Percentiles rank a stretch among this genome's conserved stretches.
Conservation (phyloP, 2,797 vertebrate species). For the Tapera naevia region DNA sequence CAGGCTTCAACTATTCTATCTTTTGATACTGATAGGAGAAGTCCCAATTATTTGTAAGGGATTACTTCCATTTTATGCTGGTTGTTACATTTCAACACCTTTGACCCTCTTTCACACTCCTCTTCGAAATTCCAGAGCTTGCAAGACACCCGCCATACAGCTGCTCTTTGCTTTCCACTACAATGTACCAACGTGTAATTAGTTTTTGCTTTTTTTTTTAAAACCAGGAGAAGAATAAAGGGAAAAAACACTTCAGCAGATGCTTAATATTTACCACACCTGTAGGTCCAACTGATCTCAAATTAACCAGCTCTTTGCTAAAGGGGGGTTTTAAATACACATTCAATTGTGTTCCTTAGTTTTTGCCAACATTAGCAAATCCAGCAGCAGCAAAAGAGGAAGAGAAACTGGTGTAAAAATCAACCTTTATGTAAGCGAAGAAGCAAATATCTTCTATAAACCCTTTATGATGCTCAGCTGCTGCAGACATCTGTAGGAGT, state of each 20-base stretch:
- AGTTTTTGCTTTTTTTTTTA: neutral
- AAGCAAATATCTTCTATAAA: neutral
- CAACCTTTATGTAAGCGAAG: neutral
- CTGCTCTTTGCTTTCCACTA: neutral
- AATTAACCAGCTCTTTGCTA: neutral
- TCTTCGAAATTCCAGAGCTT: neutral
- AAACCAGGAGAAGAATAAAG: neutral
- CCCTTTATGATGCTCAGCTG: neutral
- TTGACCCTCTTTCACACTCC: neutral
- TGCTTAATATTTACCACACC: neutral
- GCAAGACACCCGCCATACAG: neutral
- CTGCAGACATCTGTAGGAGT: conserved; percentile 38
- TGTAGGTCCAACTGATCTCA: neutral
- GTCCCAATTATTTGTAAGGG: neutral
- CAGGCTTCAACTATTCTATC: neutral
- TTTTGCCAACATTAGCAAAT: neutral
- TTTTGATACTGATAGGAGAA: neutral
- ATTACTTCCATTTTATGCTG: neutral
- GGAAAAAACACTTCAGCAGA: neutral
- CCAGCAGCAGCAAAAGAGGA: neutral
- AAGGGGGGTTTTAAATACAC: neutral
- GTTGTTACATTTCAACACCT: neutral
- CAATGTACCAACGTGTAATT: neutral
- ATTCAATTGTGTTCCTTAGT: neutral
- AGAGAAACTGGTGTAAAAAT: conserved; percentile 2